Base-by-base conservation (phyloP, 2,888 invertebrate genomes). In the Bembecia ichneumoniformis region DNA sequence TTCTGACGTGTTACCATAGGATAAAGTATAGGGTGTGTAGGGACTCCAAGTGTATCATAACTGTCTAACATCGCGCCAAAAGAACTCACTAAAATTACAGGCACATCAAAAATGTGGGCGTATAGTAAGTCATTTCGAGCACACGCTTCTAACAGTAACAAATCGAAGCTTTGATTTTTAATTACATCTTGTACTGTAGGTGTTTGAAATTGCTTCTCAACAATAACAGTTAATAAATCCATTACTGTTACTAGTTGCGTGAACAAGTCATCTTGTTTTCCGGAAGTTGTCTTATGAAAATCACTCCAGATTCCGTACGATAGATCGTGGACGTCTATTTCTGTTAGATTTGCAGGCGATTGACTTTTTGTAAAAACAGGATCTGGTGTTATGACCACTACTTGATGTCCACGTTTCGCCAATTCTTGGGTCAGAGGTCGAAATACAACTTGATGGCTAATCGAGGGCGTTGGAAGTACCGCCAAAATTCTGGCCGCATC, bases 331-430 rank as follows among this genome's bases (percentile, higher is more conserved):
- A 74, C 55, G 52, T 75, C 70, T 0, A 78, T 74, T 62, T 77
- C 70, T 14, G 64, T 74, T 0, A 75, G 49, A 51, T 76, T 77
- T 2, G 54, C 47, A 1, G 78, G 59, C 1, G 63, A 54, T 9
- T 59, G 49, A 46, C 83, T 74, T 17, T 77, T 74, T 7, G 55
- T 49, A 45, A 58, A 57, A 1, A 54, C 59, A 0, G 78, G 77
- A 51, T 77, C 53, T 3, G 82, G 48, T 0, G 83, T 77, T 1
- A 78, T 50, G 0, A 80, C 59, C 0, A 68, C 66, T 0, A 86
- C 52, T 47, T 82, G 64, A 53, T 87, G 86, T 1, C 84, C 84
- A 15, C 69, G 59, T 46, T 53, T 60, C 0, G 65, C 67, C 28
- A 86, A 52, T 28, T 72, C 74, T 15, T 68, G 58, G 14, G 70